Evolutionary conservation across 2,113 vertebrate species (phyloP).

Genomic region (human): GRCh38 chr1:56247501-56248000

Average conservation of each 20-base stretch:
- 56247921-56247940: too few relatives aligned
- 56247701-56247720: neutral
- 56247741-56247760: neutral
- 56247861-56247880: too few relatives aligned
- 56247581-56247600: neutral
- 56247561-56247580: neutral
- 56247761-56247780: neutral
- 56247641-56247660: neutral
- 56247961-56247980: too few relatives aligned
- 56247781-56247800: neutral
- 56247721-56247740: neutral
- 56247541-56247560: neutral
- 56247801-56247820: neutral
- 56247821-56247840: neutral
- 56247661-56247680: neutral
- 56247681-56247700: neutral
- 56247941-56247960: too few relatives aligned
- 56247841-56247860: neutral
- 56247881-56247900: too few relatives aligned
- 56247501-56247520: neutral
- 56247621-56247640: neutral
- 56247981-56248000: too few relatives aligned
- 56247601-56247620: neutral
- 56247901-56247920: too few relatives aligned
- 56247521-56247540: neutral